Conservation (phyloP, 2,113 vertebrate genomes). For the Oxyura jamaicensis region DNA sequence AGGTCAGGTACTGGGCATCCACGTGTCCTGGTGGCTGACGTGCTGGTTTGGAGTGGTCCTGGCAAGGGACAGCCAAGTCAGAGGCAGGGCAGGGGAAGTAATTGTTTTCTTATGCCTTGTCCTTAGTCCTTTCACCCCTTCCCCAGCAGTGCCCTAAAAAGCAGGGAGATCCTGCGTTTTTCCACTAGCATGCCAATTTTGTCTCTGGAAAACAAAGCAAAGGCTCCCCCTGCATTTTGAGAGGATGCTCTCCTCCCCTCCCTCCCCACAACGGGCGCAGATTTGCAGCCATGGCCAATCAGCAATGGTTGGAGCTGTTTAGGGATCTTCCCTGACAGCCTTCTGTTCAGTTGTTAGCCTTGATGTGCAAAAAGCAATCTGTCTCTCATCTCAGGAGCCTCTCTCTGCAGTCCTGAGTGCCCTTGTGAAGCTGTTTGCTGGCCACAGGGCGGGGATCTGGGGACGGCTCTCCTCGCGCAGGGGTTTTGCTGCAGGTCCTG, state of each 20-base stretch:
- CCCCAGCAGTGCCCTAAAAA: not conserved
- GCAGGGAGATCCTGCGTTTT: not conserved
- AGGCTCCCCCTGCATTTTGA: not conserved
- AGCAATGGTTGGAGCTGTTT: constrained; percentile 10
- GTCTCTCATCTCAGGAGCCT: not conserved
- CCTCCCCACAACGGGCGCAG: not conserved
- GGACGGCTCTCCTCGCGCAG: not conserved
- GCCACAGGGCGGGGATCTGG: not conserved
- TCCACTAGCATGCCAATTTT: not conserved
- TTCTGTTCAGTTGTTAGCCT: constrained; percentile 48
- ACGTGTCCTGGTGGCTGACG: not conserved
- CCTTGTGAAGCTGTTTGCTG: not conserved
- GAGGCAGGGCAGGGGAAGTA: not conserved
- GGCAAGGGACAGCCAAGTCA: fast-evolving
- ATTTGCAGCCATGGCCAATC: constrained; percentile 23
- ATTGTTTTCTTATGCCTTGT: not conserved
- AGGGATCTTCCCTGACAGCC: constrained; percentile 46
- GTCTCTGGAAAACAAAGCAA: not conserved
- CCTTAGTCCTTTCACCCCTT: not conserved
- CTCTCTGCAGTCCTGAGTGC: not conserved
- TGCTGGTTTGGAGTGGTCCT: fast-evolving
- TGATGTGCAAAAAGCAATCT: constrained; percentile 18
- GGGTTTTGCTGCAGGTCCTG: not conserved
- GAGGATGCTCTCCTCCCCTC: not conserved
- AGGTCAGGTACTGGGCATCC: not conserved